A percentile compares a stretch with the other conserved stretches of the same genome.
These are phyloP conservation scores for Zaprionus ornatus DNA, from an alignment of 1,140 invertebrate genomes.

Conservation along the genomic window DNA sequence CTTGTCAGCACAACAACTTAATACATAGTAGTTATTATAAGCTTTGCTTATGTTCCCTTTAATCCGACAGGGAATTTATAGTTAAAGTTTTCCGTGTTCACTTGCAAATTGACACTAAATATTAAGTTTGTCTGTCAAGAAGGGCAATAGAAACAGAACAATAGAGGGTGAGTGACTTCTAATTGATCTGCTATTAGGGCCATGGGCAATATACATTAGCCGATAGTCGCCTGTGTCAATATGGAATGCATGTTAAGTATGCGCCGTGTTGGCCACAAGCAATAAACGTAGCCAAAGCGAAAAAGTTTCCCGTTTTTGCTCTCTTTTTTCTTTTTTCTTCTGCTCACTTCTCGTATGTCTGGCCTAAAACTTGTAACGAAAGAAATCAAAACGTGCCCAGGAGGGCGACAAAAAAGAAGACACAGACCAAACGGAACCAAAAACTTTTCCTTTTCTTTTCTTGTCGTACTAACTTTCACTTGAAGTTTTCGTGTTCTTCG, in stretches of 20 bases:
- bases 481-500: slow-evolving; percentile 26
- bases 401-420: slow-evolving; percentile 40
- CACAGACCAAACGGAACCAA: slow-evolving; percentile 4
- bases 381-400: slow-evolving; percentile 62
- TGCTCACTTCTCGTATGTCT: neutral
- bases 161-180: slow-evolving; percentile 34
- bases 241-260: slow-evolving; percentile 49
- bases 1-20: neutral
- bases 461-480: slow-evolving; percentile 41
- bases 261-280: slow-evolving; percentile 34
- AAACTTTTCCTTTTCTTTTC: slow-evolving; percentile 57
- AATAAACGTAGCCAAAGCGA: slow-evolving; percentile 46
- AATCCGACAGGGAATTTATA: neutral
- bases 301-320: slow-evolving; percentile 36
- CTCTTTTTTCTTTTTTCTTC: neutral
- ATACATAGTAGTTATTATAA: neutral
- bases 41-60: neutral
- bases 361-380: slow-evolving; percentile 30
- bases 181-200: slow-evolving; percentile 70
- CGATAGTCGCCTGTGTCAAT: slow-evolving; percentile 25
- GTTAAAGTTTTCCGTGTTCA: slow-evolving; percentile 1
- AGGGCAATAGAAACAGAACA: slow-evolving; percentile 9
- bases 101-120: slow-evolving; percentile 15
- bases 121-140: slow-evolving; percentile 1
- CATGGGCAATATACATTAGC: slow-evolving; percentile 42